Percentiles rank a stretch among this genome's conserved stretches.
phyloP scores from a whole-genome alignment of 2,113 vertebrate genomes.

The Electrona antarctica region DNA sequence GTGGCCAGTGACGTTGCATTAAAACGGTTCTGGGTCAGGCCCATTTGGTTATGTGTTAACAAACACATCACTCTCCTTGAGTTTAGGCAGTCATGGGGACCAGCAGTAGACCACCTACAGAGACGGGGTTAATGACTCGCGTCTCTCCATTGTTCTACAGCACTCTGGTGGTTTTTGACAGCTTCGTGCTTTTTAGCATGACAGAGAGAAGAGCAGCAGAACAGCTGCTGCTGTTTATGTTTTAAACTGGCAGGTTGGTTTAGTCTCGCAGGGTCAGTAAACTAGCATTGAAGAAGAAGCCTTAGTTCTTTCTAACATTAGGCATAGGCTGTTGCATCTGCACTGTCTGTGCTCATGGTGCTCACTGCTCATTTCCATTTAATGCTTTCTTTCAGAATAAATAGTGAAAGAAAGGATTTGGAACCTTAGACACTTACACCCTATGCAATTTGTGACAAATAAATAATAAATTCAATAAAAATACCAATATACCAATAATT shows the following conservation, averaged over 20 bases:
- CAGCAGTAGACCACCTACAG: slow-evolving; percentile 7
- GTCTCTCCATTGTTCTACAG: slow-evolving; percentile 10
- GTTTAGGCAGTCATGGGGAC: not conserved
- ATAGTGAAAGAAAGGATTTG: too few species aligned
- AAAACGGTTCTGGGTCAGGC: not conserved
- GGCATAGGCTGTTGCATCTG: too few species aligned
- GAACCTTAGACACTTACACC: too few species aligned
- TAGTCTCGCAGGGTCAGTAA: too few species aligned
- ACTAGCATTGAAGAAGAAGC: too few species aligned
- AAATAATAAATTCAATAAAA: too few species aligned
- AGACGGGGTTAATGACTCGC: not conserved
- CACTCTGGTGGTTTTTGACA: slow-evolving; percentile 13
- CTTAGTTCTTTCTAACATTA: too few species aligned
- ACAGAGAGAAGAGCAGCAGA: not conserved
- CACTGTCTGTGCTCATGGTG: not conserved
- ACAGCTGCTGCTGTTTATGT: slow-evolving; percentile 10
- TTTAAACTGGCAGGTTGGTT: too few species aligned
- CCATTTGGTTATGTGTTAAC: not conserved
- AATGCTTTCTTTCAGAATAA: too few species aligned
- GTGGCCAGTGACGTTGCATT: not conserved
- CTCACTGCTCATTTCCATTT: too few species aligned
- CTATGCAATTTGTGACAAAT: too few species aligned
- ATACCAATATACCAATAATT: too few species aligned
- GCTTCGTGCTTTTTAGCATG: slow-evolving; percentile 1
- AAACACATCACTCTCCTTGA: not conserved